Evolutionary conservation across 2,113 vertebrate genomes (phyloP), one percentile per base, ranked within the genome.

Genomic region (Actenoides hombroni): DNA sequence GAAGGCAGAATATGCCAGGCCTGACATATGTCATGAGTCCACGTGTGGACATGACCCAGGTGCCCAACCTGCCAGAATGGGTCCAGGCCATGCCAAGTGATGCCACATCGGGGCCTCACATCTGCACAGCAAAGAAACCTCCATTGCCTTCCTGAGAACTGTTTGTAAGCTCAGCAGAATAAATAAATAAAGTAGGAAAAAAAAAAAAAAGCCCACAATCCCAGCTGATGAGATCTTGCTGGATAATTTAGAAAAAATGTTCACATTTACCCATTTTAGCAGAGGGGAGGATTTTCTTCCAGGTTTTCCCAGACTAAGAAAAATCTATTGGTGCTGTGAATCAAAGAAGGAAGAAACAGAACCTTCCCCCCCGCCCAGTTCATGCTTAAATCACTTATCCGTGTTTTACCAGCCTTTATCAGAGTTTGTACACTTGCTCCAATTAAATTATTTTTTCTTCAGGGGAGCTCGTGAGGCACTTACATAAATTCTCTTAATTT

Each of bases 401-500:
- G 74, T 97, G 97, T 98, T 98, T 97, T 98, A 98, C 98, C 98
- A 98, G 97, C 97, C 97, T 96, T 98, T 98, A 97, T 98, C 95
- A 97, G 98, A 98, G 95, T 99, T 98, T 98, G 98, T 98, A 97
- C 97, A 98, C 98, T 98, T 94, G 95, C 95, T 98, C 97, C 98
- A 98, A 99, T 99, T 98, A 98, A 98, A 98, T 98, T 98, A 98
- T 98, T 98, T 97, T 95, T 98, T 98, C 98, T 98, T 98, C 98
- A 98, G 95, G 97, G 97, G 97, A 95, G 83, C 96, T 96, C 77
- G 51, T 25, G 77, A 98, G 95, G 96, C 97, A 97, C 97, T 98
- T 97, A 95, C 97, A 98, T 98, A 98, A 99, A 99, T 98, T 98
- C 98, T 98, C 98, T 98, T 99, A 98, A 99, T 99, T 99, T 98